Conservation (phyloP, 2,113 vertebrate species). For the Calidris pygmaea region DNA sequence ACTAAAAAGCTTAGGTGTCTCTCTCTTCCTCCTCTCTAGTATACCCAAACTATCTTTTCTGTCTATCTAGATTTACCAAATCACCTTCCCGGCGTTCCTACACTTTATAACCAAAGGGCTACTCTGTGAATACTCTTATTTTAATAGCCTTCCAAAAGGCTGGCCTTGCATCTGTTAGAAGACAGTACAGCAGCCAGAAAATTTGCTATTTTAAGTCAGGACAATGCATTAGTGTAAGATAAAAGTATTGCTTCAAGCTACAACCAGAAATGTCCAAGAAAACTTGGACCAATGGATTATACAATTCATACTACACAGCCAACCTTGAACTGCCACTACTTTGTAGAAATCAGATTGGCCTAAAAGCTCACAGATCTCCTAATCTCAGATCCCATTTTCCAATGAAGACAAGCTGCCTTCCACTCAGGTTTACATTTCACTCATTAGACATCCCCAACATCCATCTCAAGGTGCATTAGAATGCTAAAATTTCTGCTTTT, state of each 20-base stretch:
- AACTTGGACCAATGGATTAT: neutral
- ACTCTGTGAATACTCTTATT: neutral
- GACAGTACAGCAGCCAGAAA: neutral
- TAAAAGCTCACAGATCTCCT: neutral
- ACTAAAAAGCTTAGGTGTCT: neutral
- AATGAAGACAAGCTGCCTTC: neutral
- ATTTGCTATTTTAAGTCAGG: conserved; percentile 11
- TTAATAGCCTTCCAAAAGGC: conserved; percentile 1
- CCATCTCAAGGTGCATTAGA: neutral
- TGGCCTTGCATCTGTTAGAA: neutral
- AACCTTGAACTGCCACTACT: neutral
- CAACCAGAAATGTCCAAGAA: neutral
- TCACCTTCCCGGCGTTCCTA: neutral
- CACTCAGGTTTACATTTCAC: neutral
- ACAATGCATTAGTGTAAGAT: conserved; percentile 10
- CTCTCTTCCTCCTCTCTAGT: neutral
- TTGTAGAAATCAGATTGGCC: neutral
- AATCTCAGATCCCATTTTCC: neutral
- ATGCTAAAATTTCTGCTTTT: neutral
- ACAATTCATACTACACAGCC: neutral
- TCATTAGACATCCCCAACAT: neutral
- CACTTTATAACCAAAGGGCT: neutral
- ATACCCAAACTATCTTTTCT: neutral
- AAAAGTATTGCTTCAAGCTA: conserved; percentile 22
- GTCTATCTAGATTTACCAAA: neutral